Conservation (phyloP, 2,888 invertebrate species). For the Cepaea hortensis region DNA sequence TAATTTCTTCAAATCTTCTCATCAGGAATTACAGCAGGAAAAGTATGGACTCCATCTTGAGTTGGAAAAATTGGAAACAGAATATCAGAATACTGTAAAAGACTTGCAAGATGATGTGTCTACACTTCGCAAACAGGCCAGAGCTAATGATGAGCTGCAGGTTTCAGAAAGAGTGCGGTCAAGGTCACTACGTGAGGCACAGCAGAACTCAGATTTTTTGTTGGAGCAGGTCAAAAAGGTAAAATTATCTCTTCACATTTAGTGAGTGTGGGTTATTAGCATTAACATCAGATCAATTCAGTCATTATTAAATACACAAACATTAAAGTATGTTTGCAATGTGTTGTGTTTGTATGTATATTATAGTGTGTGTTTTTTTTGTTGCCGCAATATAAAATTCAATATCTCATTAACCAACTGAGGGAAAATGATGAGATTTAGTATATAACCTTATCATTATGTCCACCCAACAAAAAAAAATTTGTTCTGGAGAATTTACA, state of each 20-base stretch:
- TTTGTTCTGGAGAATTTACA: too few relatives aligned
- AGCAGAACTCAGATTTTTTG: constrained; percentile 91
- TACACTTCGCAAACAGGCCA: constrained; percentile 86
- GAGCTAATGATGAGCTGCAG: constrained; percentile 62
- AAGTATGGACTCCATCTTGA: constrained; percentile 90
- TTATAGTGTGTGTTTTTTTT: too few relatives aligned
- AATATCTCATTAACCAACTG: too few relatives aligned
- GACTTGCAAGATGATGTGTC: constrained; percentile 93
- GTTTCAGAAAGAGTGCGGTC: constrained; percentile 59
- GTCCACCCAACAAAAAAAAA: too few relatives aligned
- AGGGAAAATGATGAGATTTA: too few relatives aligned
- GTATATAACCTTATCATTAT: too few relatives aligned
- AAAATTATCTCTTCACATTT: background rate
- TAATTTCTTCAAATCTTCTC: constrained; percentile 51
- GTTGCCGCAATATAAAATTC: too few relatives aligned
- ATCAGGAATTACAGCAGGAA: constrained; percentile 93
- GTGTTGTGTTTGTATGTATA: too few relatives aligned
- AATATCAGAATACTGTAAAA: constrained; percentile 89
- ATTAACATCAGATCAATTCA: background rate
- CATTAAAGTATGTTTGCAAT: background rate
- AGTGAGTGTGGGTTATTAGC: background rate
- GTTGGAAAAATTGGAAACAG: constrained; percentile 89
- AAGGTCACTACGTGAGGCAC: constrained; percentile 83
- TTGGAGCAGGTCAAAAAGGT: constrained; percentile 90
- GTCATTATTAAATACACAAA: background rate